phyloP scores from a whole-genome alignment of 2,888 invertebrate species.

The Drosophila formosana region DNA sequence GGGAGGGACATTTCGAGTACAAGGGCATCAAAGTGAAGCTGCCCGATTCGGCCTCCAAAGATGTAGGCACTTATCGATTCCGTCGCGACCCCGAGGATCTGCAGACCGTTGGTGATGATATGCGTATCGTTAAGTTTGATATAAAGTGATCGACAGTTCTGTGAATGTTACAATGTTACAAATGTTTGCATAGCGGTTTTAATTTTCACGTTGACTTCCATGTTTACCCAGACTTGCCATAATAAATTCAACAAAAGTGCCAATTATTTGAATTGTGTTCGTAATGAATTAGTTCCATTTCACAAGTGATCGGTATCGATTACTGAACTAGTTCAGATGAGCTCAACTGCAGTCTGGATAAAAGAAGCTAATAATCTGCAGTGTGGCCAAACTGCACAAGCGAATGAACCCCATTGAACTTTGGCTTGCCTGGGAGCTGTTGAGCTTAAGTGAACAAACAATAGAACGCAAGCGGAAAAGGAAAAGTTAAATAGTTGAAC shows the following conservation, averaged over 20 bases:
- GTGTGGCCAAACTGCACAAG: background rate
- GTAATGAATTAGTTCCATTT: background rate
- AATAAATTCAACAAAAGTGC: conserved; percentile 6
- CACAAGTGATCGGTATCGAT: background rate
- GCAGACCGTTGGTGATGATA: conserved; percentile 60
- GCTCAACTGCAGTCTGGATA: background rate
- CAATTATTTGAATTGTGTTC: background rate
- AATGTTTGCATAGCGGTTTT: conserved; percentile 2
- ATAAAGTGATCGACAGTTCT: conserved; percentile 32
- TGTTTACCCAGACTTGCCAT: background rate
- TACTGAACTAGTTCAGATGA: background rate
- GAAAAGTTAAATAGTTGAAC: conserved; percentile 16
- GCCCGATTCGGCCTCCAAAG: conserved; percentile 43
- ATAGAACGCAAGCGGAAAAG: background rate
- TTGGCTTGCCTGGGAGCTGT: background rate
- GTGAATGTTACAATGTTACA: background rate
- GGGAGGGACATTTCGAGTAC: conserved; percentile 59
- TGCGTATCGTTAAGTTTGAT: conserved; percentile 60
- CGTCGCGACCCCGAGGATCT: conserved; percentile 60
- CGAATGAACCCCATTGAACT: conserved; percentile 24
- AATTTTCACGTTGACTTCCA: conserved; percentile 2
- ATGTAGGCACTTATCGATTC: conserved; percentile 70
- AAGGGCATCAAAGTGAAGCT: conserved; percentile 69
- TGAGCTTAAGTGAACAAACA: conserved; percentile 9
- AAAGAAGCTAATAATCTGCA: background rate